These are phyloP conservation scores for Notothenia coriiceps DNA, from an alignment of 2,113 vertebrate genomes.

Conservation along the genomic window DNA sequence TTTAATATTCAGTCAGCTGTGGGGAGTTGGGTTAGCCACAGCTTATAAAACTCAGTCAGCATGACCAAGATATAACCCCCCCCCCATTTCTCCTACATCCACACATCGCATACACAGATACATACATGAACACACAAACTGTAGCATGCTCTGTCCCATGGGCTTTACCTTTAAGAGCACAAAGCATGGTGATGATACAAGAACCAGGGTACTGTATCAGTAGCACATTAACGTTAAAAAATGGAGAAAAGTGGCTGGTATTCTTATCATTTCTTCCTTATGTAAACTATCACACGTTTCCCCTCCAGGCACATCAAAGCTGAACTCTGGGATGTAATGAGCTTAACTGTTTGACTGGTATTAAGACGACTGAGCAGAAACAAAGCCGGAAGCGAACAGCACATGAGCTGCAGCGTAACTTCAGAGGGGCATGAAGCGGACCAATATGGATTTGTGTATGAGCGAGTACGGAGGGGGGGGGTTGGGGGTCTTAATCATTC, in stretches of 20 bases:
- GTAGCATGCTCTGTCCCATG: conserved; percentile 1
- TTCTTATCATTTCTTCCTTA: conserved; percentile 17
- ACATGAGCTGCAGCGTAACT: conserved; percentile 32
- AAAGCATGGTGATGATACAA: background rate
- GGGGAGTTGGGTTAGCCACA: conserved; percentile 85
- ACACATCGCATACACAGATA: conserved; percentile 2
- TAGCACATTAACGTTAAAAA: background rate
- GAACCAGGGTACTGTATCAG: background rate
- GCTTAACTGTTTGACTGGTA: conserved; percentile 60
- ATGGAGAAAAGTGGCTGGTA: background rate
- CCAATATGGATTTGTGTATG: conserved; percentile 59
- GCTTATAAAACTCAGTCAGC: conserved; percentile 85
- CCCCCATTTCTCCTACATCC: conserved; percentile 46
- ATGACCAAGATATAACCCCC: conserved; percentile 78
- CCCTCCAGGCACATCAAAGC: conserved; percentile 59
- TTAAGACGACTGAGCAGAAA: conserved; percentile 54
- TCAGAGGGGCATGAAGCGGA: conserved; percentile 44
- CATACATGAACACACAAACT: conserved; percentile 1
- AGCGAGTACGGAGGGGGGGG: conserved; percentile 9
- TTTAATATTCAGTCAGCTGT: conserved; percentile 87
- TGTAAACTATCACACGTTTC: conserved; percentile 53
- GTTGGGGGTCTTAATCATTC: conserved; percentile 61
- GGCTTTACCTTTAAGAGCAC: conserved; percentile 20
- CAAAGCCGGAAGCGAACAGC: conserved; percentile 53
- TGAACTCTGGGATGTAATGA: conserved; percentile 57